Conservation (phyloP, 2,888 invertebrate genomes). For the Glyphotaelius pellucidus region DNA sequence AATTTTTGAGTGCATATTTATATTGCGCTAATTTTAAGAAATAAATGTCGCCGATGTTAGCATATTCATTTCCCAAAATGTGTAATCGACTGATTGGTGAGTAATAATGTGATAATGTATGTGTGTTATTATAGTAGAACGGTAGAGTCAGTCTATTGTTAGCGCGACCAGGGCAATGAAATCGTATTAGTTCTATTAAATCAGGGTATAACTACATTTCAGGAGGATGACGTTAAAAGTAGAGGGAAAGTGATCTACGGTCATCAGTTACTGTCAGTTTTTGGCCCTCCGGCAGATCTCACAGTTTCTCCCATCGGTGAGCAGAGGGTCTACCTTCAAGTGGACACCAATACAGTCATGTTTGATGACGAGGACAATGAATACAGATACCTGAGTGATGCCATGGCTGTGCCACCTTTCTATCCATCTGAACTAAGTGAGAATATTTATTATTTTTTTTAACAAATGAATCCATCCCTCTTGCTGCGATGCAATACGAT, state of each 20-base stretch:
- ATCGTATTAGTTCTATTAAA: too few species aligned
- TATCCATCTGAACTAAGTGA: slow-evolving; percentile 77
- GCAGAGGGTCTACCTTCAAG: slow-evolving; percentile 73
- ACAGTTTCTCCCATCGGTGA: slow-evolving; percentile 67
- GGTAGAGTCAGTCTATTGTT: too few species aligned
- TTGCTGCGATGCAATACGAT: too few species aligned
- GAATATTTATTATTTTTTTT: slow-evolving; percentile 59
- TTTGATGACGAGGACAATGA: slow-evolving; percentile 75
- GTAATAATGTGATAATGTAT: too few species aligned
- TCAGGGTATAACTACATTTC: background rate
- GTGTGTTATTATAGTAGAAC: too few species aligned
- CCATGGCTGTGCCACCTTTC: slow-evolving; percentile 73
- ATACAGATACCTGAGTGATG: slow-evolving; percentile 76
- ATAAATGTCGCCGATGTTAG: too few species aligned
- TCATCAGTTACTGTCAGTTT: slow-evolving; percentile 67
- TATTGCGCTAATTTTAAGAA: too few species aligned
- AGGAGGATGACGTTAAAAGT: slow-evolving; percentile 8
- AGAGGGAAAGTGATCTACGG: slow-evolving; percentile 68
- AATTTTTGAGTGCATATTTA: too few species aligned
- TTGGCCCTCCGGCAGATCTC: slow-evolving; percentile 54
- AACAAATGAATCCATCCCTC: too few species aligned
- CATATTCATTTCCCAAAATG: too few species aligned
- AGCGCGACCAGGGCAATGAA: too few species aligned
- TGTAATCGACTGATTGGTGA: too few species aligned
- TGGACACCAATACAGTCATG: slow-evolving; percentile 73